These are phyloP conservation scores for Colistium nudipinnis DNA, from an alignment of 2,113 vertebrate genomes.

Conservation along the genomic window DNA sequence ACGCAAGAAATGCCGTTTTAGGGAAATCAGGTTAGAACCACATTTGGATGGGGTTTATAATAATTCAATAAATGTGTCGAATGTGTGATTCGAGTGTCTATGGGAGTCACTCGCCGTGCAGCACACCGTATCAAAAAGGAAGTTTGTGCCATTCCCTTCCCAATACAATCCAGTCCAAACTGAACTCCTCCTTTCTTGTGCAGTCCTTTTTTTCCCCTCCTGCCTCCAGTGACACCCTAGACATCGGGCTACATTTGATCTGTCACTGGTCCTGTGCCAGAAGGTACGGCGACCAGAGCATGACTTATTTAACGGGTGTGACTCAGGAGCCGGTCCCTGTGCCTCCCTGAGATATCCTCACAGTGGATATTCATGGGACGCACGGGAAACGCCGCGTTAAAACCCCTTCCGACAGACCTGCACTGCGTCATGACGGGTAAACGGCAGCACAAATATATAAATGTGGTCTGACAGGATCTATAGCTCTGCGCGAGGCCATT, in stretches of 20 bases:
- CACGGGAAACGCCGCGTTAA: conserved; percentile 15
- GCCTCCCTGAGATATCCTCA: conserved; percentile 45
- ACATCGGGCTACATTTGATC: conserved; percentile 64
- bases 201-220: not conserved
- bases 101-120: too few species aligned
- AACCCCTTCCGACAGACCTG: conserved; percentile 17
- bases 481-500: not conserved
- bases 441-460: conserved; percentile 1
- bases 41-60: too few species aligned
- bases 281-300: conserved; percentile 32
- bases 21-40: too few species aligned
- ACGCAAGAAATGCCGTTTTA: too few species aligned
- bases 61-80: too few species aligned
- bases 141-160: too few species aligned
- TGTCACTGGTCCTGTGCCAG: conserved; percentile 58
- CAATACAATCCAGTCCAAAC: not conserved
- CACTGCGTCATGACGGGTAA: conserved; percentile 49
- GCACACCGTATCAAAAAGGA: too few species aligned
- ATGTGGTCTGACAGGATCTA: not conserved
- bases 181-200: not conserved
- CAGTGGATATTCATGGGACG: conserved; percentile 17
- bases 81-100: too few species aligned
- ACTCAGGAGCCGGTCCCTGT: conserved; percentile 27
- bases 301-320: conserved; percentile 77
- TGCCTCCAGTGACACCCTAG: conserved; percentile 65